Evolutionary conservation across 2,888 invertebrate genomes (phyloP), one percentile per base, ranked within the genome.

Genomic region (Pandemis corylana): DNA sequence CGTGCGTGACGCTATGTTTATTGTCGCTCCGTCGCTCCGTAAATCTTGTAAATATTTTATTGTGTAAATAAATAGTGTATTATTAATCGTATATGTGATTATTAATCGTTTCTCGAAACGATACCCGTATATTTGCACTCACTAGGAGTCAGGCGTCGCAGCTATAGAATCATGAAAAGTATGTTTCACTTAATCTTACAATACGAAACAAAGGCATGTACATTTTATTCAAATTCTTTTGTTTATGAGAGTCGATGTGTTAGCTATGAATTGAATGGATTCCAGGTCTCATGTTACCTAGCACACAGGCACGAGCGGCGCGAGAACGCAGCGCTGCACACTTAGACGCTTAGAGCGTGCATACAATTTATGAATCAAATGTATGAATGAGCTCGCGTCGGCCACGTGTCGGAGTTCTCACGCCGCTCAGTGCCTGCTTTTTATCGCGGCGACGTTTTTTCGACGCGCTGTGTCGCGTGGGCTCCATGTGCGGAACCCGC

Each of bases 321-420:
- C 46, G 67, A n/a, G 51, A 61, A 44, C 51, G 66, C 42, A 46
- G 46, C 59, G 65, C 51, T 69, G 72, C 69, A 71, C 65, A 62
- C 72, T 79, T 81, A 77, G 83, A 84, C 81, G 84, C 82, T 85
- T 78, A 86, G 83, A 80, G 81, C 81, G 79, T 85, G 82, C 81
- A 83, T 86, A 86, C 87, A 87, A 85, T 89, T 91, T 89, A 93
- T 94, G 94, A 94, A 94, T 94, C 92, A 93, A 93, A 93, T 91
- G 90, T 89, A 91, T 94, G 94, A 94, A 94, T 94, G 93, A 90
- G 89, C 87, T 86, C 82, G 84, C 85, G 87, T 82, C 81, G 82
- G 90, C 90, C 93, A 93, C 94, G 93, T 93, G 93, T 87, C 90
- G 85, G 68, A 79, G 92, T 94, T 94, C 93, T 93, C 93, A 94